Evolutionary conservation across 2,797 vertebrate species (phyloP).

Genomic region (Orestias chungarensis): DNA sequence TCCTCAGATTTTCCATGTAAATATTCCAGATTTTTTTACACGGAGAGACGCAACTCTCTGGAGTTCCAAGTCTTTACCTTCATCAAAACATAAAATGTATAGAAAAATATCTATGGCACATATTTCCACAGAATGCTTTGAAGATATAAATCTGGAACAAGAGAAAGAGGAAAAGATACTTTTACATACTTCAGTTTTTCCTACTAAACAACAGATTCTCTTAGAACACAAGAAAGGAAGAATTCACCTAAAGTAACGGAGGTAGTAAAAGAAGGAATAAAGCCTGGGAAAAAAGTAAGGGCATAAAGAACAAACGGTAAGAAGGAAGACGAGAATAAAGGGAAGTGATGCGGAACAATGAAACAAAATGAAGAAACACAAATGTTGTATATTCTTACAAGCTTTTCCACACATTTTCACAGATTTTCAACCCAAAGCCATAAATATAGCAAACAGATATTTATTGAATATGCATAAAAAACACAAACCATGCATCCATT

Average conservation of each 20-base stretch:
- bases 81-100: background rate
- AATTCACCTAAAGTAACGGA: background rate
- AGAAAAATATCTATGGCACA: background rate
- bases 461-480: conserved; percentile 67
- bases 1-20: background rate
- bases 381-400: too few species aligned
- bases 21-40: too few species aligned
- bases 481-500: conserved; percentile 36
- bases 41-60: background rate
- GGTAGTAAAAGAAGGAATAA: too few species aligned
- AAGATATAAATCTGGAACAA: too few species aligned
- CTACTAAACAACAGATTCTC: too few species aligned
- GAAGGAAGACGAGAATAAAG: too few species aligned
- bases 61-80: background rate
- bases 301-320: too few species aligned
- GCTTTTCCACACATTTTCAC: too few species aligned
- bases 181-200: too few species aligned
- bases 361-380: background rate
- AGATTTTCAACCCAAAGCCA: conserved; percentile 31
- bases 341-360: too few species aligned
- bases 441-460: conserved; percentile 58
- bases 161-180: too few species aligned
- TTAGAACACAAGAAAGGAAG: background rate
- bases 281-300: background rate
- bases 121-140: background rate